Base-by-base conservation (phyloP, 2,113 vertebrate species). In the Odontophorus gujanensis region DNA sequence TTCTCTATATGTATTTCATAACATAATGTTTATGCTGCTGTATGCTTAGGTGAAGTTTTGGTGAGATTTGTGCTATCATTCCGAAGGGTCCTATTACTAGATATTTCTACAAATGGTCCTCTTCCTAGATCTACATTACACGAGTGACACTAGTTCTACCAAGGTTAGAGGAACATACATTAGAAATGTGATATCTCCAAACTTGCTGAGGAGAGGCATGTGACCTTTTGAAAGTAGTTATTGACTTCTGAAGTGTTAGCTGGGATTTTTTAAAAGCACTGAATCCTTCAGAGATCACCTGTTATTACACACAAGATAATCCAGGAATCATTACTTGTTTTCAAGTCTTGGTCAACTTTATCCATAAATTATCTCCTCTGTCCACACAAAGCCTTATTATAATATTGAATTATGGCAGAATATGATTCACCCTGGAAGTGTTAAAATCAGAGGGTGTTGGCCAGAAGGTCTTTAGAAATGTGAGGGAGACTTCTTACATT, bases 401-500 rank as follows among this genome's bases (percentile, higher is more conserved):
- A 3, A 11, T 73, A 50, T 20, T 84, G 15, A 45, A 36, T 67
- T 40, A 32, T 15, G 15, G 13, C 50, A 48, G 43, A 89, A 84
- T 26, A 72, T 24, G 20, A 2, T 75, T 93, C 13, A 26, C 20
- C 43, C 19, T 75, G 40, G 7, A 63, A 28, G 63, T 4, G 12
- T 61, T 84, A n/a, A 78, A 71, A 50, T 84, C 34, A 8, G 10
- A 16, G 26, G 4, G 21, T 58, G 6, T 19, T 80, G 26, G 36
- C 13, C 24, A 74, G 6, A 42, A 8, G 7, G 17, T 75, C 34
- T 78, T 0, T 0, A 73, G 34, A 53, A 69, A 17, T 10, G 57
- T 3, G 11, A 1, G 3, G 34, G 26, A 68, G 5, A 8, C 4
- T 1, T 2, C 6, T 77, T 9, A 4, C 10, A 32, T 9, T 42